Percentiles rank a stretch among this genome's conserved stretches.
Conservation (phyloP, 1,140 invertebrate species). For the Plectus sambesii region DNA sequence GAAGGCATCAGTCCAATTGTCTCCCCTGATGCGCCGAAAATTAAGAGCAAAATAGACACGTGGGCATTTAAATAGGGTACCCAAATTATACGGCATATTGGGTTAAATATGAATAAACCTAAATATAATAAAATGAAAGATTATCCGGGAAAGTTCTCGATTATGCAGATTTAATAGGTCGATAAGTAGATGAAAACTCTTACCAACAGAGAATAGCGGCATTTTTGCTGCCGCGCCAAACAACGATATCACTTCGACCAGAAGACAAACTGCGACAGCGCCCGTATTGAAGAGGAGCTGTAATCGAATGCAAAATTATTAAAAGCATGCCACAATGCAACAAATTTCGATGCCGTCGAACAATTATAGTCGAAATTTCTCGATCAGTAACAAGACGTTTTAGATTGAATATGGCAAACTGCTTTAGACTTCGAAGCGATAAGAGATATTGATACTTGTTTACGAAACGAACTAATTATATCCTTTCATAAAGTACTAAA, state of each 20-base stretch:
- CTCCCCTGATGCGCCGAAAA: background rate
- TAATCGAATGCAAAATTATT: too few relatives aligned
- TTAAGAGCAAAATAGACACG: background rate
- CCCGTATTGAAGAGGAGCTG: too few relatives aligned
- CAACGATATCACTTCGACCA: too few relatives aligned
- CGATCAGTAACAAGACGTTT: background rate
- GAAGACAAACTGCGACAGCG: too few relatives aligned
- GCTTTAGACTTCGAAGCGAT: background rate
- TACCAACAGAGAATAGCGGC: too few relatives aligned
- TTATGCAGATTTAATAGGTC: too few relatives aligned
- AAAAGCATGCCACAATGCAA: too few relatives aligned
- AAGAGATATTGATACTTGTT: background rate
- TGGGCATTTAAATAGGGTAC: background rate
- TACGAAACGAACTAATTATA: background rate
- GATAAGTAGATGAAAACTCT: too few relatives aligned
- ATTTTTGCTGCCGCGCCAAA: too few relatives aligned
- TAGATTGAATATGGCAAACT: constrained; percentile 8
- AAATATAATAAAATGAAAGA: background rate
- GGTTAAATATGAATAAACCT: background rate
- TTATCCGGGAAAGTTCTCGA: too few relatives aligned
- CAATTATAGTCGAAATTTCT: too few relatives aligned
- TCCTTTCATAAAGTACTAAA: background rate
- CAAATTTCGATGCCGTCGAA: too few relatives aligned
- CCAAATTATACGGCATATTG: background rate
- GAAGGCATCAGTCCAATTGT: background rate